A percentile compares a stretch with the other conserved stretches of the same genome.
phyloP scores from a whole-genome alignment of 2,113 vertebrate species.

The Microcebus murinus region DNA sequence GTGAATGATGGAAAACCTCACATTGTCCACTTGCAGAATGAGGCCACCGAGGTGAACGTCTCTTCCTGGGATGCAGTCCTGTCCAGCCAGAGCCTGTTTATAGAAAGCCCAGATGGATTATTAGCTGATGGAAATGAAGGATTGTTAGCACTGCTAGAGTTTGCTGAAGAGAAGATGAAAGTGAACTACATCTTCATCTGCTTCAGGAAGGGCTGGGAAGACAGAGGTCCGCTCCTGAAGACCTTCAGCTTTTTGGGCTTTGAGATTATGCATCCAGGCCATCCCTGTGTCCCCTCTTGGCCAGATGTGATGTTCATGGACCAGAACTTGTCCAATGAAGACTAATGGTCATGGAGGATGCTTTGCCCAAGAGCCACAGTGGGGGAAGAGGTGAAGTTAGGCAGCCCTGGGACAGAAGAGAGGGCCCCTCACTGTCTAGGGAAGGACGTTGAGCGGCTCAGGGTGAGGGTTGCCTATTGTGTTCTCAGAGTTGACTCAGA shows the following conservation, averaged over 20 bases:
- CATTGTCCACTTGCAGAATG: constrained; percentile 94
- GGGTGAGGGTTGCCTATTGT: constrained; percentile 83
- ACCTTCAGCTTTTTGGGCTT: constrained; percentile 99
- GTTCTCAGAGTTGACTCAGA: constrained; percentile 84
- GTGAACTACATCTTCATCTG: constrained; percentile 96
- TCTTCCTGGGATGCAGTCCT: constrained; percentile 95
- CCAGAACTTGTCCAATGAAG: constrained; percentile 94
- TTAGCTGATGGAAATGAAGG: constrained; percentile 97
- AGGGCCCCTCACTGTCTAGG: constrained; percentile 64
- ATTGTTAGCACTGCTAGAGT: constrained; percentile 95
- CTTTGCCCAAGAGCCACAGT: constrained; percentile 71
- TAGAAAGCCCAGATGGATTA: constrained; percentile 94
- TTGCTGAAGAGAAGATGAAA: constrained; percentile 98
- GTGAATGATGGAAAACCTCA: constrained; percentile 90
- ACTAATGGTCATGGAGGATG: constrained; percentile 84
- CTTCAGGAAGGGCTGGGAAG: constrained; percentile 96
- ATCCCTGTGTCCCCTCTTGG: constrained; percentile 92
- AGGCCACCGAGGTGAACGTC: constrained; percentile 92
- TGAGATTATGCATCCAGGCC: constrained; percentile 95
- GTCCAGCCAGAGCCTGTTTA: constrained; percentile 93
- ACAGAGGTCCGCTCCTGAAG: constrained; percentile 95
- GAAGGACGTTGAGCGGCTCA: constrained; percentile 80
- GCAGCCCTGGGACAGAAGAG: constrained; percentile 74
- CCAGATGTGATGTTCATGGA: constrained; percentile 97
- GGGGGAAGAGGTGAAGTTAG: constrained; percentile 78